Conservation (phyloP, 2,113 vertebrate genomes). For the Brachyistius frenatus region DNA sequence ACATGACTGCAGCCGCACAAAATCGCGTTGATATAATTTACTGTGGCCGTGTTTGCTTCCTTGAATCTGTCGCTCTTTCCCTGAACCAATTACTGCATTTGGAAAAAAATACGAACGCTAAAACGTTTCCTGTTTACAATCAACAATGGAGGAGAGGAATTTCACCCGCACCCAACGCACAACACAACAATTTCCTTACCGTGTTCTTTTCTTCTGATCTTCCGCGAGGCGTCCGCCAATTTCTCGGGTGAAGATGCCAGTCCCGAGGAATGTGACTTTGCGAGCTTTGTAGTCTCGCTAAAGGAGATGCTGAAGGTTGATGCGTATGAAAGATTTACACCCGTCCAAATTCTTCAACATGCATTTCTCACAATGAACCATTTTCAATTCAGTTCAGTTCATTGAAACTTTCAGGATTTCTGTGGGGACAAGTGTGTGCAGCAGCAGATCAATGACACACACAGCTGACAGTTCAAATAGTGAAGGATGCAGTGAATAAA, state of each 20-base stretch:
- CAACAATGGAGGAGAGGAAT: background rate
- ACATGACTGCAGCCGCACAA: too few species aligned
- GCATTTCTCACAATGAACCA: constrained; percentile 15
- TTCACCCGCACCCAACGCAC: background rate
- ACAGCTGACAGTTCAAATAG: background rate
- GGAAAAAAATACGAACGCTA: background rate
- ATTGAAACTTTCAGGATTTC: background rate
- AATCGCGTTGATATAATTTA: too few species aligned
- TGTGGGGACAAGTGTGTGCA: background rate
- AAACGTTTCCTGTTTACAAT: background rate
- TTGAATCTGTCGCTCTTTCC: background rate
- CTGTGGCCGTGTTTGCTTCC: background rate
- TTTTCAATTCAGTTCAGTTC: background rate
- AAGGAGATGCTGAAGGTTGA: constrained; percentile 14
- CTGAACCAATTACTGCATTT: background rate
- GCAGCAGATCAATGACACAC: background rate
- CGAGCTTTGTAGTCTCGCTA: background rate
- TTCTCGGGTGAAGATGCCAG: background rate
- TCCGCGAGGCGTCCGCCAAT: background rate
- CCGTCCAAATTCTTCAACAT: constrained; percentile 14
- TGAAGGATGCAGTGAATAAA: background rate
- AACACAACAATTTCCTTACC: background rate
- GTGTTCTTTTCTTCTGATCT: background rate
- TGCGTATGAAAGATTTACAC: background rate
- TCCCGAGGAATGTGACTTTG: background rate